Percentiles rank a stretch among this genome's conserved stretches.
Evolutionary conservation across 2,888 invertebrate species (phyloP).

Genomic region (Serrognathus titanus): DNA sequence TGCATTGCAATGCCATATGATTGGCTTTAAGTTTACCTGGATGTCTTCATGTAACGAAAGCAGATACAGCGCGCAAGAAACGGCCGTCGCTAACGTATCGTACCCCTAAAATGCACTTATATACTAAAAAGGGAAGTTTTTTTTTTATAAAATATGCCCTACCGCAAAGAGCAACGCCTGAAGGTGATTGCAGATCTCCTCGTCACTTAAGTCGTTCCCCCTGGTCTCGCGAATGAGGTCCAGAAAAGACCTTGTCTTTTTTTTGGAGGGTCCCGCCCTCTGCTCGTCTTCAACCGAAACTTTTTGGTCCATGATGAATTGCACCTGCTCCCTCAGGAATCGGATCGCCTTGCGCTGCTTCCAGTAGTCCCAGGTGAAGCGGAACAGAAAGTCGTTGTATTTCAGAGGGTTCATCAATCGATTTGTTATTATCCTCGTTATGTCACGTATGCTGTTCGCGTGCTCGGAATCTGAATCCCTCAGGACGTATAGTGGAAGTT

Average conservation of each 20-base stretch:
- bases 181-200: slow-evolving; percentile 65
- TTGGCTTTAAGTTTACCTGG: slow-evolving; percentile 34
- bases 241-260: slow-evolving; percentile 59
- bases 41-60: slow-evolving; percentile 47
- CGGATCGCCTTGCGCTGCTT: slow-evolving; percentile 51
- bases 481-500: slow-evolving; percentile 65
- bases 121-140: background rate
- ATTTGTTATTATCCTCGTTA: slow-evolving; percentile 34
- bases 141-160: slow-evolving; percentile 22
- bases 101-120: slow-evolving; percentile 42
- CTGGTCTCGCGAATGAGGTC: slow-evolving; percentile 57
- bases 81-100: slow-evolving; percentile 50
- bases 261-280: background rate
- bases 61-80: slow-evolving; percentile 48
- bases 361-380: slow-evolving; percentile 58
- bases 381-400: slow-evolving; percentile 45
- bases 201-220: slow-evolving; percentile 47
- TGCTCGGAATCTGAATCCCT: slow-evolving; percentile 65
- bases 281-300: slow-evolving; percentile 35
- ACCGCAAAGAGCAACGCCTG: slow-evolving; percentile 74
- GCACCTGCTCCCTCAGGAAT: slow-evolving; percentile 54
- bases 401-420: slow-evolving; percentile 47
- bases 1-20: background rate
- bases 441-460: slow-evolving; percentile 65
- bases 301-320: slow-evolving; percentile 54